These are phyloP conservation scores for Hirudo medicinalis DNA, from an alignment of 1,140 invertebrate genomes.

Conservation along the genomic window DNA sequence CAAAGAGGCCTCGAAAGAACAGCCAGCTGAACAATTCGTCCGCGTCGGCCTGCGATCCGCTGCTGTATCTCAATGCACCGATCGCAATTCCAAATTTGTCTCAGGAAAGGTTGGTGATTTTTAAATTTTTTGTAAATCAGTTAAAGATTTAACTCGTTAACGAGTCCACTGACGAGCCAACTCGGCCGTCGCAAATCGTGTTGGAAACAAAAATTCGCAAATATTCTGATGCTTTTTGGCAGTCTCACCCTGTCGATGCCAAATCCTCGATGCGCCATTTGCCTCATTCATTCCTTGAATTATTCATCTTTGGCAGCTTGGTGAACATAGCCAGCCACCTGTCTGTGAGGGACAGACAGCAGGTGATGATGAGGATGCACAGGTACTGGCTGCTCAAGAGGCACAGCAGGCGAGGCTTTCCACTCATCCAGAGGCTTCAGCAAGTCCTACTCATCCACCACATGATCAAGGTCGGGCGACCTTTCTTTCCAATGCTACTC, in stretches of 20 bases:
- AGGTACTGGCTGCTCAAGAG: conserved; percentile 78
- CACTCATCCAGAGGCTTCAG: conserved; percentile 56
- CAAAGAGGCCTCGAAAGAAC: too few species aligned
- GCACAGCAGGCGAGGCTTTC: conserved; percentile 87
- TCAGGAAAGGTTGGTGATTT: conserved; percentile 50
- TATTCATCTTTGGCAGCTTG: not conserved
- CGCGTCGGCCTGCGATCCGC: conserved; percentile 66
- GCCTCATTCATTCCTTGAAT: too few species aligned
- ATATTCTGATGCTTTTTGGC: too few species aligned
- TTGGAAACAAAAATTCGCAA: too few species aligned
- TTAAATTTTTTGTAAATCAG: not conserved
- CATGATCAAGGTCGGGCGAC: not conserved
- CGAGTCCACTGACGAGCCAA: too few species aligned
- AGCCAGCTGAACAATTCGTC: too few species aligned
- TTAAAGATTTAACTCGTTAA: too few species aligned
- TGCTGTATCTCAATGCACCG: conserved; percentile 63
- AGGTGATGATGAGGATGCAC: conserved; percentile 68
- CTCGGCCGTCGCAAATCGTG: too few species aligned
- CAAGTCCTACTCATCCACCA: conserved; percentile 10
- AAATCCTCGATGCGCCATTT: too few species aligned
- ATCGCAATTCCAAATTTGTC: conserved; percentile 87
- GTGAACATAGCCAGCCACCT: conserved; percentile 59
- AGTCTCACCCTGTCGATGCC: too few species aligned
- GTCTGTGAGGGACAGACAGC: conserved; percentile 58
- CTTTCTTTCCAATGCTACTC: not conserved